A percentile compares a stretch with the other conserved stretches of the same genome.
Conservation (phyloP, 2,797 vertebrate species). For the Pelochelys cantorii region DNA sequence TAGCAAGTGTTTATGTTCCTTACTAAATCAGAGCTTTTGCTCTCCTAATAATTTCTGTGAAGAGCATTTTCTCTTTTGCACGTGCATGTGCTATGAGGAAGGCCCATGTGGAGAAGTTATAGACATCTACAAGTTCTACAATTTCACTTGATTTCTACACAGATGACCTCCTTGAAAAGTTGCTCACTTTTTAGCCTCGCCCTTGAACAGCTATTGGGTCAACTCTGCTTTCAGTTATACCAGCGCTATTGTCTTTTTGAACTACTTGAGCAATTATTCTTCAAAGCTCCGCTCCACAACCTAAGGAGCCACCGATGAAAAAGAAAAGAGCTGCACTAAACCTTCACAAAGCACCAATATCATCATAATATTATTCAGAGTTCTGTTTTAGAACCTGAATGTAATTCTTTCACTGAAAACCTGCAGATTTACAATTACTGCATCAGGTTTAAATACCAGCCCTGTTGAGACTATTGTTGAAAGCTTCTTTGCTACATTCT, state of each 20-base stretch:
- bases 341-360: conserved; percentile 23
- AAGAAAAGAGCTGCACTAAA: conserved; percentile 51
- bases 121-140: conserved; percentile 24
- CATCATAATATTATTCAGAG: conserved; percentile 29
- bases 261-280: conserved; percentile 58
- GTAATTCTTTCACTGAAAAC: conserved; percentile 9
- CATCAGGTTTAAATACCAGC: conserved; percentile 59
- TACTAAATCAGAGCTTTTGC: conserved; percentile 42
- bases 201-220: conserved; percentile 55
- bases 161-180: conserved; percentile 58
- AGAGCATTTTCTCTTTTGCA: conserved; percentile 35
- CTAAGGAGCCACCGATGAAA: conserved; percentile 10
- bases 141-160: conserved; percentile 41
- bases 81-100: background rate
- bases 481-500: conserved; percentile 36
- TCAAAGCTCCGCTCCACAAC: conserved; percentile 39
- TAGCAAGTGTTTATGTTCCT: conserved; percentile 37
- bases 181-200: conserved; percentile 22
- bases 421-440: conserved; percentile 63
- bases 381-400: conserved; percentile 39
- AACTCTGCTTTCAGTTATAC: conserved; percentile 63
- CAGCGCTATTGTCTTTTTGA: conserved; percentile 21
- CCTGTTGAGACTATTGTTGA: conserved; percentile 47
- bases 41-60: conserved; percentile 18
- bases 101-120: conserved; percentile 32